phyloP scores from a whole-genome alignment of 2,888 invertebrate species.

The Drosophila falleni region DNA sequence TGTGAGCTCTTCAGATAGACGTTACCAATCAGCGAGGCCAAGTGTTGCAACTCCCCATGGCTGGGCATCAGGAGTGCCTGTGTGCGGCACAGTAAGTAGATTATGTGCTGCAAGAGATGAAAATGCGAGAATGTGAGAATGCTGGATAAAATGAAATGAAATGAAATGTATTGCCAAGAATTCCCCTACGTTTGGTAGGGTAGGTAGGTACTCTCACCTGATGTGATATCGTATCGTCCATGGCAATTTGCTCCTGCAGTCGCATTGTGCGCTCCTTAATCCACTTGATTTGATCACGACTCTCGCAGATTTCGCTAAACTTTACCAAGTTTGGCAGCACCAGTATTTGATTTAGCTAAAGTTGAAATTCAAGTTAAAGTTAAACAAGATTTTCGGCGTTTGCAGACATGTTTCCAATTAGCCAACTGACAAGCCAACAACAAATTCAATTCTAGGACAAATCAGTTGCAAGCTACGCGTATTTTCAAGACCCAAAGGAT shows the following conservation, averaged over 20 bases:
- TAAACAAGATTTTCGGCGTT: slow-evolving; percentile 16
- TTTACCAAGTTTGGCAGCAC: slow-evolving; percentile 89
- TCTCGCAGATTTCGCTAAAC: slow-evolving; percentile 92
- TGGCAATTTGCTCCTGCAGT: slow-evolving; percentile 88
- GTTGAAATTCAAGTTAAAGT: background rate
- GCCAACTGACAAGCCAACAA: slow-evolving; percentile 34
- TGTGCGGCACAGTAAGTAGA: slow-evolving; percentile 85
- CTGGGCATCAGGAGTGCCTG: slow-evolving; percentile 85
- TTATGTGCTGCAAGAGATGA: slow-evolving; percentile 81
- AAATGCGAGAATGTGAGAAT: slow-evolving; percentile 1
- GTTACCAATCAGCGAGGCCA: slow-evolving; percentile 84
- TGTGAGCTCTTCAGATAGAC: slow-evolving; percentile 85
- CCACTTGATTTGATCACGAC: slow-evolving; percentile 92
- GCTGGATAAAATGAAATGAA: slow-evolving; percentile 1
- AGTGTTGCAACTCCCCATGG: slow-evolving; percentile 83
- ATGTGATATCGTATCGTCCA: slow-evolving; percentile 92
- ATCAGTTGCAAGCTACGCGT: slow-evolving; percentile 20
- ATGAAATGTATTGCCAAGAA: background rate
- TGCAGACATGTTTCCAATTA: slow-evolving; percentile 48
- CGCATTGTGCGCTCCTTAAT: slow-evolving; percentile 91
- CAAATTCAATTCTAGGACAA: slow-evolving; percentile 44
- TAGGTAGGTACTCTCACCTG: too few species aligned
- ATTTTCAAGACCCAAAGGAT: slow-evolving; percentile 30
- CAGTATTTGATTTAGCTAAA: slow-evolving; percentile 86
- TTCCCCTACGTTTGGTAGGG: background rate